Conservation (phyloP, 2,888 invertebrate species). For the Drosophila ezoana region DNA sequence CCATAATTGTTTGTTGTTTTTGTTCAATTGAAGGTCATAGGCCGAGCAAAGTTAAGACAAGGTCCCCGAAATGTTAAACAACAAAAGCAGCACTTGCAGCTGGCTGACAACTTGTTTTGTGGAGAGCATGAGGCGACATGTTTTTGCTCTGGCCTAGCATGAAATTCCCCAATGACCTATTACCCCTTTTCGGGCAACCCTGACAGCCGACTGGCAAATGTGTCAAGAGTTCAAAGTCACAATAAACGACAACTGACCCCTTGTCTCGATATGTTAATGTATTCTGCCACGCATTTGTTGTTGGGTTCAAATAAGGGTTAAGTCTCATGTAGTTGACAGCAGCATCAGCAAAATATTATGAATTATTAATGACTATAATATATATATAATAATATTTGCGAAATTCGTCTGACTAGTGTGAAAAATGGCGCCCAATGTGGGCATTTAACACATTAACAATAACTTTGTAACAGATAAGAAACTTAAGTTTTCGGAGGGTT, state of each 20-base stretch:
- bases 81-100: constrained; percentile 4
- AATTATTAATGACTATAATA: constrained; percentile 51
- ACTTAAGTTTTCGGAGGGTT: too few species aligned
- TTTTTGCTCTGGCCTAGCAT: constrained; percentile 34
- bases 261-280: not conserved
- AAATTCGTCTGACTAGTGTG: too few species aligned
- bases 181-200: constrained; percentile 52
- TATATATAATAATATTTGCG: too few species aligned
- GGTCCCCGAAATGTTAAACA: constrained; percentile 12
- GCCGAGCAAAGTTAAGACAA: constrained; percentile 5
- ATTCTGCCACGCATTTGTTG: constrained; percentile 4
- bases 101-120: constrained; percentile 39
- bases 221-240: constrained; percentile 76
- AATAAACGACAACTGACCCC: constrained; percentile 39
- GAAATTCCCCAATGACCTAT: constrained; percentile 66
- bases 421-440: too few species aligned
- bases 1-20: constrained; percentile 16
- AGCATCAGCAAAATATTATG: constrained; percentile 55
- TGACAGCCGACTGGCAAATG: constrained; percentile 72
- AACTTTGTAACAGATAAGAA: too few species aligned
- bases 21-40: constrained; percentile 24
- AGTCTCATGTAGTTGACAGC: constrained; percentile 39
- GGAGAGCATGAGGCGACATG: constrained; percentile 24
- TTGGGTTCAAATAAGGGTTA: constrained; percentile 53
- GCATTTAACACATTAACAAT: too few species aligned